A percentile compares a stretch with the other conserved stretches of the same genome.
Conservation (phyloP, 2,797 vertebrate species). For the Falco naumanni region DNA sequence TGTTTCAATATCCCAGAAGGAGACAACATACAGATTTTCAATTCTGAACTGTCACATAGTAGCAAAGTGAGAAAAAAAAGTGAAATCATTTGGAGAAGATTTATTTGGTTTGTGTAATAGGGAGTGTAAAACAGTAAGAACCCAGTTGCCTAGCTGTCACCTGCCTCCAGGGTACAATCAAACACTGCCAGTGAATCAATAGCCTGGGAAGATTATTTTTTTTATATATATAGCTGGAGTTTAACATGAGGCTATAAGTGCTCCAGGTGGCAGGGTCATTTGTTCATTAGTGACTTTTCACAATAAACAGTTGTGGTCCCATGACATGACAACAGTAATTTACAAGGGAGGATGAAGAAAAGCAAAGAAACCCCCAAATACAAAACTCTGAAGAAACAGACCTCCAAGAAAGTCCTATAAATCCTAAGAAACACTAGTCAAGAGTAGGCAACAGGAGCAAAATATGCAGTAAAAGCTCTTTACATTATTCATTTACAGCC, state of each 20-base stretch:
- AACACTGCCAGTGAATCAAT: conserved; percentile 88
- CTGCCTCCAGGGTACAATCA: conserved; percentile 87
- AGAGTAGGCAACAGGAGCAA: not conserved
- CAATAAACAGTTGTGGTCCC: conserved; percentile 84
- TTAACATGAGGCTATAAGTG: conserved; percentile 85
- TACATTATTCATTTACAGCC: not conserved
- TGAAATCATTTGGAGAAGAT: conserved; percentile 85
- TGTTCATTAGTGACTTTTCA: conserved; percentile 88
- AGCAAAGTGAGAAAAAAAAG: conserved; percentile 62
- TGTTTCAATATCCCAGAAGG: not conserved
- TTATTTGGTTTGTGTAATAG: conserved; percentile 89
- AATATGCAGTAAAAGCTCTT: not conserved
- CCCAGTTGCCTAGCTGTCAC: conserved; percentile 80
- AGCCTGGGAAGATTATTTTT: conserved; percentile 82
- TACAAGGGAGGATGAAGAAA: conserved; percentile 6
- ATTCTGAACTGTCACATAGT: not conserved
- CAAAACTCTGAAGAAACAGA: conserved; percentile 8
- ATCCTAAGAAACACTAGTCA: not conserved
- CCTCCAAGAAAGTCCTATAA: not conserved
- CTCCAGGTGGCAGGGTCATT: conserved; percentile 87
- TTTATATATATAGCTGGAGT: conserved; percentile 79
- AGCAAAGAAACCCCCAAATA: not conserved
- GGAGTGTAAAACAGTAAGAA: conserved; percentile 87
- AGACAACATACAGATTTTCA: not conserved
- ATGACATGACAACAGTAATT: conserved; percentile 73